Conservation (phyloP, 2,888 invertebrate genomes). For the Icerya purchasi region DNA sequence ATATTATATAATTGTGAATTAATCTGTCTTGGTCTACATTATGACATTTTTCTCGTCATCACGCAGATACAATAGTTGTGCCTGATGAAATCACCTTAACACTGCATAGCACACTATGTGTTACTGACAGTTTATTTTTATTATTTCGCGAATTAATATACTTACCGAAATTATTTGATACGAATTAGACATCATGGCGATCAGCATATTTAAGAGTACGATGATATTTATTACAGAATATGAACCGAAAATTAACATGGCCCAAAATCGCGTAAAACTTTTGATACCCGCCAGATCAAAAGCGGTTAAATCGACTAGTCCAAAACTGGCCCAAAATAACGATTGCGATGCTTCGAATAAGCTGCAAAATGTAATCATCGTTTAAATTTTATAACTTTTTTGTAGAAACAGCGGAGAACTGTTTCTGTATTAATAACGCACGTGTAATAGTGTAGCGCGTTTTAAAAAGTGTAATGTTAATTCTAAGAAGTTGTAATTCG, state of each 20-base stretch:
- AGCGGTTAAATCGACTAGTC: conserved; percentile 78
- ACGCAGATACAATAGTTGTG: too few relatives aligned
- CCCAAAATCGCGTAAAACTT: conserved; percentile 90
- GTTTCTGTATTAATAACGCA: conserved; percentile 1
- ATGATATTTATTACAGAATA: conserved; percentile 95
- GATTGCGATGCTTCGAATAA: conserved; percentile 95
- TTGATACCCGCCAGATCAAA: conserved; percentile 89
- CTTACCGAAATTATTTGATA: conserved; percentile 91
- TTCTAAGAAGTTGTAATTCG: too few relatives aligned
- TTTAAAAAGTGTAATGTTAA: too few relatives aligned
- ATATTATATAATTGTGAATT: too few relatives aligned
- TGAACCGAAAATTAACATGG: conserved; percentile 87
- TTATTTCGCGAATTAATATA: conserved; percentile 17
- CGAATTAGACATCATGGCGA: conserved; percentile 99
- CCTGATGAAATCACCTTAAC: too few relatives aligned
- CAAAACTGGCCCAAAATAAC: conserved; percentile 94
- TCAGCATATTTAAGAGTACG: conserved; percentile 88
- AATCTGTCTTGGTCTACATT: too few relatives aligned
- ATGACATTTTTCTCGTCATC: too few relatives aligned
- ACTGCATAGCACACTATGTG: too few relatives aligned
- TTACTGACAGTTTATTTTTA: too few relatives aligned
- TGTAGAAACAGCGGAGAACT: background rate
- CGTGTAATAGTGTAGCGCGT: too few relatives aligned
- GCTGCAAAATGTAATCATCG: too few relatives aligned
- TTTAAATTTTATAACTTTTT: background rate